Evolutionary conservation across 2,797 vertebrate species (phyloP), one percentile per base, ranked within the genome.

Genomic region (Oryzias sinensis): DNA sequence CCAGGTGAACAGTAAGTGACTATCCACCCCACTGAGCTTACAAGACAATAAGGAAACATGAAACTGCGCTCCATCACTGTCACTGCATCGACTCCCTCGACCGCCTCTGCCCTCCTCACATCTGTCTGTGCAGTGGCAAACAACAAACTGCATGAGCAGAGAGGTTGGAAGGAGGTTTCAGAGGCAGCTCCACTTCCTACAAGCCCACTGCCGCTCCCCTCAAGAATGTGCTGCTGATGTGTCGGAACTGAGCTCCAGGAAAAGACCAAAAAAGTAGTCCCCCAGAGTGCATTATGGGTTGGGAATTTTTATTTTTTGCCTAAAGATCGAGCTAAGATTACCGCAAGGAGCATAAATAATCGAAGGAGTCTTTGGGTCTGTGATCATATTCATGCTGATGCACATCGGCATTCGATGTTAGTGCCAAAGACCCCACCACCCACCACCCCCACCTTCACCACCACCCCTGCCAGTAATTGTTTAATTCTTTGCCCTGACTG

Each of bases 331-430:
- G 42, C 65, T 44, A 55, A 50, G 65, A n/a, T 33, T 33, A 33
- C 33, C 11, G 9, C 33, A 33, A 33, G 33, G 52, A 77, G 53
- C 20, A 25, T 46, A 55, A 75, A 69, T 55, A 63, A 66, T 59
- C 61, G 46, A 43, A 62, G 17, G 50, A 58, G 25, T 52, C 61
- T 59, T 74, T 67, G 62, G 82, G 75, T 76, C 68, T 81, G 82
- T 86, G 90, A 89, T 89, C 33, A 33, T 83, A 85, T 87, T 92
- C 88, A 86, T 77, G 63, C 63, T 77, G 80, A 85, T 66, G 81
- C 69, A 77, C 76, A 75, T 67, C 81, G 74, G 63, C 59, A 76
- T 84, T 76, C 70, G 69, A 76, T 68, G 80, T 84, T 83, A 84
- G 82, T 81, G 62, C 17, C 70, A 56, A 80, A 74, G 68, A 52